Conservation (phyloP, 2,797 vertebrate species). For the Sciurus vulgaris region DNA sequence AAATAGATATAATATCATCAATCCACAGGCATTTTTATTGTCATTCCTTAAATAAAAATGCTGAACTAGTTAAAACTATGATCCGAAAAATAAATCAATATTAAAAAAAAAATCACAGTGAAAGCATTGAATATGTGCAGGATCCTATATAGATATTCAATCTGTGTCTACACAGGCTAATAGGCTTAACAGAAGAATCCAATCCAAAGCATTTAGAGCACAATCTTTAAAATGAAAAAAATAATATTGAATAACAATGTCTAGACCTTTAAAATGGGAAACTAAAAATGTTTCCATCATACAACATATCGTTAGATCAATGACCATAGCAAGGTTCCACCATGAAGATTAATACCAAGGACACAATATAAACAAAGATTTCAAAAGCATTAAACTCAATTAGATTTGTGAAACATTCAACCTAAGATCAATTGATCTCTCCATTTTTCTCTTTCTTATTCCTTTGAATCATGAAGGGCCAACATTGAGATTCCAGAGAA, state of each 20-base stretch:
- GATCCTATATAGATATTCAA: slow-evolving; percentile 95
- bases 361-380: slow-evolving; percentile 91
- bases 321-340: slow-evolving; percentile 92
- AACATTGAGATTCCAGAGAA: slow-evolving; percentile 93
- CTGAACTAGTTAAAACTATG: slow-evolving; percentile 93
- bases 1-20: slow-evolving; percentile 91
- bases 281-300: slow-evolving; percentile 93
- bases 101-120: slow-evolving; percentile 92
- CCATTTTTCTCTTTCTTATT: slow-evolving; percentile 95
- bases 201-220: slow-evolving; percentile 89
- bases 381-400: slow-evolving; percentile 93
- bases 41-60: slow-evolving; percentile 95
- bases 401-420: slow-evolving; percentile 91
- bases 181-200: slow-evolving; percentile 92
- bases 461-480: slow-evolving; percentile 94
- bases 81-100: slow-evolving; percentile 95
- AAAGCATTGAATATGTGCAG: slow-evolving; percentile 96
- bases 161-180: slow-evolving; percentile 93
- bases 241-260: slow-evolving; percentile 93
- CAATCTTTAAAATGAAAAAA: slow-evolving; percentile 88
- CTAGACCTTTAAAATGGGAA: slow-evolving; percentile 94
- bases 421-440: slow-evolving; percentile 88
- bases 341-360: slow-evolving; percentile 93
- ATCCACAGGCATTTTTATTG: slow-evolving; percentile 90
- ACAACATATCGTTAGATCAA: slow-evolving; percentile 95